Evolutionary conservation across 2,113 vertebrate genomes (phyloP).

Genomic region (Mionectes macconnelli): DNA sequence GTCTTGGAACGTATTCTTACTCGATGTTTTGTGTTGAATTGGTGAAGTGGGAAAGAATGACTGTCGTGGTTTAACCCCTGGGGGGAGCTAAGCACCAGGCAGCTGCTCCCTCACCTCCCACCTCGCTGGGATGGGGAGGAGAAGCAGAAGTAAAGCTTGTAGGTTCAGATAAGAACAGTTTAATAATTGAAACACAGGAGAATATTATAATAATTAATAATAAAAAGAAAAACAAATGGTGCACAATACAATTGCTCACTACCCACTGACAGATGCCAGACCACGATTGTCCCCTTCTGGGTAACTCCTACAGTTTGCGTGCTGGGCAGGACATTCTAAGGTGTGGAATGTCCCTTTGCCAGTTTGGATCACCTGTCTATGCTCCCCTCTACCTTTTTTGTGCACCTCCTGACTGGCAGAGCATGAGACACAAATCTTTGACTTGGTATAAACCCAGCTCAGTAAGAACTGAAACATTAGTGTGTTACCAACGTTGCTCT

Average conservation of each 20-base stretch:
- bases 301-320: too few species aligned
- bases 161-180: neutral
- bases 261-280: neutral
- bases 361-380: neutral
- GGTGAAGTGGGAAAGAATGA: neutral
- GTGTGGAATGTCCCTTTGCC: neutral
- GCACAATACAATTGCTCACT: neutral
- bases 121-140: neutral
- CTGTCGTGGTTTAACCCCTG: neutral
- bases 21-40: neutral
- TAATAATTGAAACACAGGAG: neutral
- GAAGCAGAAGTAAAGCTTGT: neutral
- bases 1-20: neutral
- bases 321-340: neutral
- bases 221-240: neutral
- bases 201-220: neutral
- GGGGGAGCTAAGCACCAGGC: neutral
- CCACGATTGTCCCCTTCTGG: neutral
- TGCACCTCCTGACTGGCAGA: neutral
- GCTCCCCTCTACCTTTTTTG: neutral
- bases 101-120: fast-evolving
- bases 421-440: neutral
- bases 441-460: neutral
- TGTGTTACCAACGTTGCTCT: neutral
- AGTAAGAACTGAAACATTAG: neutral